phyloP scores from a whole-genome alignment of 2,888 invertebrate species.

The Epinotia nisella region DNA sequence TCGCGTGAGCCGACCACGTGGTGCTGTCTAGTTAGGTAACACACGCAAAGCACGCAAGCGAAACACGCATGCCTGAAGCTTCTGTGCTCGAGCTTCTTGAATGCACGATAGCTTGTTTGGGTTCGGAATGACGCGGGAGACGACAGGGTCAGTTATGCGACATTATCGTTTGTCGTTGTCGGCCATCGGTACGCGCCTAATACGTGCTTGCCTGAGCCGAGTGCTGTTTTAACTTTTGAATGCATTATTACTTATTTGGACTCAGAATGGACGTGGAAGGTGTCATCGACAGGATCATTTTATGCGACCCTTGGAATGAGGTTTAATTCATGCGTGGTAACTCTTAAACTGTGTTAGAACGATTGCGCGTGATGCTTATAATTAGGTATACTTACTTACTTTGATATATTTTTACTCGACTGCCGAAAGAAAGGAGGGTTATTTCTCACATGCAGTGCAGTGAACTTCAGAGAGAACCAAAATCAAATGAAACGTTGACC shows the following conservation, averaged over 20 bases:
- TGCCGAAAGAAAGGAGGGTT: too few species aligned
- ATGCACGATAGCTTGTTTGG: constrained; percentile 47
- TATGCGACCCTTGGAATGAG: not conserved
- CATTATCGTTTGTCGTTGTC: constrained; percentile 9
- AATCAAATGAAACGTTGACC: constrained; percentile 55
- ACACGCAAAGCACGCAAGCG: constrained; percentile 70
- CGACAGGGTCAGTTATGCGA: constrained; percentile 28
- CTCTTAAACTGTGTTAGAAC: not conserved
- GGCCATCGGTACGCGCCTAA: not conserved
- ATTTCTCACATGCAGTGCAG: not conserved
- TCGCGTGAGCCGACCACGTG: constrained; percentile 77
- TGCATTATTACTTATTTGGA: constrained; percentile 43
- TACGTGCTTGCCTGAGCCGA: constrained; percentile 54
- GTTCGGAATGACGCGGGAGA: constrained; percentile 31
- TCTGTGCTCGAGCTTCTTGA: constrained; percentile 50
- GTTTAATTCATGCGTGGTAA: not conserved
- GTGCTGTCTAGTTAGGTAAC: constrained; percentile 60
- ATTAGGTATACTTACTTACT: not conserved
- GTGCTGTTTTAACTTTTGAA: constrained; percentile 46
- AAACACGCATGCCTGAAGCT: constrained; percentile 62
- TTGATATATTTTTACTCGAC: not conserved
- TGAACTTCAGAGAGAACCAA: constrained; percentile 39
- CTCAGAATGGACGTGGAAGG: not conserved
- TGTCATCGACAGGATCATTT: not conserved
- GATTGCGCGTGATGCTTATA: not conserved